phyloP scores from a whole-genome alignment of 2,888 invertebrate species.

The Mesoligia furuncula region DNA sequence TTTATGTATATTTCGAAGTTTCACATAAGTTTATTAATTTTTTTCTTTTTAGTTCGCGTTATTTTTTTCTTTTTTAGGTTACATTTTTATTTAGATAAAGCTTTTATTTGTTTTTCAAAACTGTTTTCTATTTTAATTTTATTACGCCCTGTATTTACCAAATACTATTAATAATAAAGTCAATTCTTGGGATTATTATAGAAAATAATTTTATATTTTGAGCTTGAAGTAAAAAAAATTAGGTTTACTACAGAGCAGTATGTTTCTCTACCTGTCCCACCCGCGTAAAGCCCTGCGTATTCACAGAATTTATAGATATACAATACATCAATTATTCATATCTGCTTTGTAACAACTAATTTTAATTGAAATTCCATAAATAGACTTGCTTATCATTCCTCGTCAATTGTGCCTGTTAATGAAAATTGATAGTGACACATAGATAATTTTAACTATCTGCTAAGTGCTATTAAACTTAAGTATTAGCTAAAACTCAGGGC shows the following conservation, averaged over 20 bases:
- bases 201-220: no score
- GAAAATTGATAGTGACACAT: background rate
- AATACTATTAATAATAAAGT: no score
- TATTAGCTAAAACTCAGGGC: background rate
- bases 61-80: no score
- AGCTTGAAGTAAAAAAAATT: background rate
- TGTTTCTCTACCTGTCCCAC: background rate
- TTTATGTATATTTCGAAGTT: no score
- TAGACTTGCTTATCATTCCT: slow-evolving; percentile 21
- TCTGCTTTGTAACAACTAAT: slow-evolving; percentile 11
- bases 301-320: slow-evolving; percentile 17
- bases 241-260: background rate
- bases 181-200: no score
- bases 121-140: no score
- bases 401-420: background rate
- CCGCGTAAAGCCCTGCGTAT: background rate
- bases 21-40: no score
- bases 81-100: no score
- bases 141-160: no score
- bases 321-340: slow-evolving; percentile 28
- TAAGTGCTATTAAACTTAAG: slow-evolving; percentile 8
- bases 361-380: slow-evolving; percentile 15
- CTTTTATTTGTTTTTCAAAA: no score
- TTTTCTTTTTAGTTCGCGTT: no score
- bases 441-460: slow-evolving; percentile 8